Conservation (phyloP, 2,797 vertebrate species). For the Enteromius viviparus region DNA sequence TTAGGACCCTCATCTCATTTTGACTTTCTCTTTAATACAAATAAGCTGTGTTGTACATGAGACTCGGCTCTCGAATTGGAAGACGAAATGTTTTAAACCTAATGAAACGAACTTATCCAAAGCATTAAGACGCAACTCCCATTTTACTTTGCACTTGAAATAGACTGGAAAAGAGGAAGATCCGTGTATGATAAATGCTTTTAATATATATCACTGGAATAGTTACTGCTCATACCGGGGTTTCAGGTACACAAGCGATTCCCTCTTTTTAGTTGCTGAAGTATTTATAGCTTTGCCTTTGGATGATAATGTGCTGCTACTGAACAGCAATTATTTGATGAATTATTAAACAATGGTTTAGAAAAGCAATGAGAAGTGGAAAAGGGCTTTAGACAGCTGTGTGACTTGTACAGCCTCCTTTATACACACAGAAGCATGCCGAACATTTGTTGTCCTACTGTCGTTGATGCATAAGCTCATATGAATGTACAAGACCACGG, state of each 20-base stretch:
- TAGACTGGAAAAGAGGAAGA: slow-evolving; percentile 68
- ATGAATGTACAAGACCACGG: slow-evolving; percentile 60
- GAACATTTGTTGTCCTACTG: slow-evolving; percentile 49
- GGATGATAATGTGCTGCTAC: slow-evolving; percentile 69
- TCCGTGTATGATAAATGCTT: slow-evolving; percentile 23
- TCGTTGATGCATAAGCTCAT: slow-evolving; percentile 53
- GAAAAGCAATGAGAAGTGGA: slow-evolving; percentile 67
- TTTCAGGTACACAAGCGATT: slow-evolving; percentile 58
- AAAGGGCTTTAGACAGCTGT: slow-evolving; percentile 61
- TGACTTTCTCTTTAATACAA: not conserved
- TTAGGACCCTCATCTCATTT: not conserved
- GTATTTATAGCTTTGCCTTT: slow-evolving; percentile 74
- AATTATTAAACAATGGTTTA: slow-evolving; percentile 73
- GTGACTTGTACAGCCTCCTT: slow-evolving; percentile 58
- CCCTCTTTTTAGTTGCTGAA: slow-evolving; percentile 73
- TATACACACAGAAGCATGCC: slow-evolving; percentile 52
- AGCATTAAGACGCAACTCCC: slow-evolving; percentile 50
- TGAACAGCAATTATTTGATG: slow-evolving; percentile 78
- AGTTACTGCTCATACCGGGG: slow-evolving; percentile 68
- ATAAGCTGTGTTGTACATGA: slow-evolving; percentile 11
- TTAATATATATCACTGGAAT: slow-evolving; percentile 69
- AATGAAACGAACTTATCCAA: not conserved
- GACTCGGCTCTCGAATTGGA: not conserved
- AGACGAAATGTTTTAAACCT: not conserved
- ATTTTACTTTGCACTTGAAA: slow-evolving; percentile 67